Evolutionary conservation across 2,113 vertebrate species (phyloP), one percentile per base, ranked within the genome.

Genomic region (Symphodus melops): DNA sequence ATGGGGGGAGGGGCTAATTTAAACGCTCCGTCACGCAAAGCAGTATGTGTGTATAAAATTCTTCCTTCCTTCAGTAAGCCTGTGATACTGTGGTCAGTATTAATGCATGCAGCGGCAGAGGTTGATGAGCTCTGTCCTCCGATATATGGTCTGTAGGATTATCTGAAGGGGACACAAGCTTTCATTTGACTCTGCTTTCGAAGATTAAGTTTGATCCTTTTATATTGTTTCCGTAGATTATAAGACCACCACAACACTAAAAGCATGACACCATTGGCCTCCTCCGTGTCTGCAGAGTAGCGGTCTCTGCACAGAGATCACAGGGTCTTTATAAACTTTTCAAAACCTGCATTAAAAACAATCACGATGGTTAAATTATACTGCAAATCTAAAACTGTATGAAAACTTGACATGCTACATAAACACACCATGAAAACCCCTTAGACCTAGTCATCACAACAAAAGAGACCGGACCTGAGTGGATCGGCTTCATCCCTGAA

Each of bases 151-250:
- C 44, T 59, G 13, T 51, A 70, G 68, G 55, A 59, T 51, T 51
- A 70, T 51, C 44, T 13, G 20, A 12, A 20, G n/a, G 3, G 16
- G 19, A 61, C 13, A 44, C 54, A 39, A 37, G n/a, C 42, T 23
- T 23, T 70, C 9, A 59, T 70, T 70, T 14, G 48, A 5, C 68
- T 39, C 21, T 23, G 44, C 55, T 23, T 14, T 8, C 9, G 8
- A 8, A 70, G 55, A 70, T 59, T 70, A 70, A 13, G 28, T 23
- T 23, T 70, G 42, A 70, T 59, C 68, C 55, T 39, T 51, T 69
- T 48, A 49, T 37, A 39, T 19, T 23, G 28, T 51, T 37, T 36
- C 20, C n/a, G 46, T 36, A 36, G 8, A 68, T 48, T 56, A 16
- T 21, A 58, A 58, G 7, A 51, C 19, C 68, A 39, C 21, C 25